A percentile compares a stretch with the other conserved stretches of the same genome.
phyloP scores from a whole-genome alignment of 2,113 vertebrate species.

The Myodes glareolus region DNA sequence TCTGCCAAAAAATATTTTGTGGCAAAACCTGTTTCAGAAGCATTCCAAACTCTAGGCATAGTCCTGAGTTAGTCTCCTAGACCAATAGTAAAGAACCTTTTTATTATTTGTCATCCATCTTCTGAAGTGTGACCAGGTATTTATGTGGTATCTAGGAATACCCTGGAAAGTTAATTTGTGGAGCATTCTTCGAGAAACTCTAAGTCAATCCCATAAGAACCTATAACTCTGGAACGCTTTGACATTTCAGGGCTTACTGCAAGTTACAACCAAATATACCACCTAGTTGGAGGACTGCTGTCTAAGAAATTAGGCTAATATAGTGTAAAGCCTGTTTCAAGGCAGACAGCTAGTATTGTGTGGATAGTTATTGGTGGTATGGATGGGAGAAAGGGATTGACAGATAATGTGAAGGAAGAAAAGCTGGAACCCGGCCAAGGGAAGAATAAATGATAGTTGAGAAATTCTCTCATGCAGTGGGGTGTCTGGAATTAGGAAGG shows the following conservation, averaged over 20 bases:
- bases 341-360: neutral
- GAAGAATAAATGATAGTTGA: neutral
- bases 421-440: neutral
- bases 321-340: neutral
- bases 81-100: no score
- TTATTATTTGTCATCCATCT: slow-evolving; percentile 55
- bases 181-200: slow-evolving; percentile 48
- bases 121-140: slow-evolving; percentile 59
- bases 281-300: neutral
- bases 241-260: slow-evolving; percentile 43
- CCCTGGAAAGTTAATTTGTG: slow-evolving; percentile 43
- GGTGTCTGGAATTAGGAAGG: slow-evolving; percentile 48
- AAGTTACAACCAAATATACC: slow-evolving; percentile 15
- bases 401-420: slow-evolving; percentile 16
- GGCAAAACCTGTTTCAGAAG: slow-evolving; percentile 64
- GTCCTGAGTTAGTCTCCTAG: slow-evolving; percentile 6
- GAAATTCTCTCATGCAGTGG: neutral
- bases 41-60: slow-evolving; percentile 28
- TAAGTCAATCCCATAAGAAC: slow-evolving; percentile 51
- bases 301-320: neutral
- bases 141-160: slow-evolving; percentile 47
- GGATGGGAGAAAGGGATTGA: slow-evolving; percentile 10
- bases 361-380: neutral
- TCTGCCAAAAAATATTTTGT: slow-evolving; percentile 48
- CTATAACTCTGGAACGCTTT: slow-evolving; percentile 42